phyloP scores from a whole-genome alignment of 2,113 vertebrate species.

The Eidolon helvum region DNA sequence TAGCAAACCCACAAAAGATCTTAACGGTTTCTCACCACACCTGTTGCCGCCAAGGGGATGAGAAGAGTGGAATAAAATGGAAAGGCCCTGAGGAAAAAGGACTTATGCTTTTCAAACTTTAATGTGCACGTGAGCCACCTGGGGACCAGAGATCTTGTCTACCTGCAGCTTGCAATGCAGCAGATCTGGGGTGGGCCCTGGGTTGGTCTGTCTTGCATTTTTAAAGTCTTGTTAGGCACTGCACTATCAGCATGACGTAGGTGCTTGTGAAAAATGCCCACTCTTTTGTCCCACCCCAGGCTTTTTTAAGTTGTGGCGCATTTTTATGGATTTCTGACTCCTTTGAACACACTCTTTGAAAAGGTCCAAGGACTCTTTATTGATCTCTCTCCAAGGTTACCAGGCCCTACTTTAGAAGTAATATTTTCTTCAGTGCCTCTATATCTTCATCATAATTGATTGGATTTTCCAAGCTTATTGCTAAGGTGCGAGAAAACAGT shows the following conservation, averaged over 20 bases:
- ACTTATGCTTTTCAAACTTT: not conserved
- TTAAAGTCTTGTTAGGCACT: not conserved
- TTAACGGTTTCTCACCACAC: not conserved
- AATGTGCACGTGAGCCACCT: not conserved
- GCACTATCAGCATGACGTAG: not conserved
- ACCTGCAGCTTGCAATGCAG: not conserved
- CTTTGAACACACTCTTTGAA: not conserved
- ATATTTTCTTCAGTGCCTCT: slow-evolving; percentile 12
- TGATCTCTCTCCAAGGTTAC: slow-evolving; percentile 27
- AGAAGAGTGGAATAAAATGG: not conserved
- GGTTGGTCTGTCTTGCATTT: not conserved
- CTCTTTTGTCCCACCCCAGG: not conserved
- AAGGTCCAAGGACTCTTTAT: not conserved
- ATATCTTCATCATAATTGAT: not conserved
- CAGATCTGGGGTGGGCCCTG: not conserved
- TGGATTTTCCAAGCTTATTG: slow-evolving; percentile 14
- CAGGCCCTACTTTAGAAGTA: not conserved
- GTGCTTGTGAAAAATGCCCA: not conserved
- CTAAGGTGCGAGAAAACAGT: not conserved
- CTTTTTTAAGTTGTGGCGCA: not conserved
- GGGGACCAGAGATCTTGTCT: not conserved
- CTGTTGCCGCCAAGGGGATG: not conserved
- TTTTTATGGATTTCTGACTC: not conserved
- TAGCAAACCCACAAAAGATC: not conserved
- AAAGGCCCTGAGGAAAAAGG: not conserved